Evolutionary conservation across 2,113 vertebrate species (phyloP), one percentile per base, ranked within the genome.

Genomic region (Equus przewalskii): DNA sequence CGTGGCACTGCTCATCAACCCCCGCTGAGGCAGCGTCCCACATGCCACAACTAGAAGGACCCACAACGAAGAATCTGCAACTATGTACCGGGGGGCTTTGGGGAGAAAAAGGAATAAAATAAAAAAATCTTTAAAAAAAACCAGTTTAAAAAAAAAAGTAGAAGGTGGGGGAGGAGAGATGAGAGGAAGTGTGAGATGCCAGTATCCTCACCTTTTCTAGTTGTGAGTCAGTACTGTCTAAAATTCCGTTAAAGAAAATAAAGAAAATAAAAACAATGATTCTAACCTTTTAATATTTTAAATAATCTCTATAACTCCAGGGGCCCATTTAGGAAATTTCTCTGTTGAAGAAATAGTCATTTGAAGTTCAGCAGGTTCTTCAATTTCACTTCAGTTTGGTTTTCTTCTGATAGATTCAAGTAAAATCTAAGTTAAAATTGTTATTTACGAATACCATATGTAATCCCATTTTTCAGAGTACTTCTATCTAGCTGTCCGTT

Each of bases 351-450:
- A 84, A 70, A 90, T 64, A 56, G 1, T 86, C 76, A 73, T 67
- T 65, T 85, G 41, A 69, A 91, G 33, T 41, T 91, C 6, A 92
- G 11, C 62, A 69, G 26, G 81, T 91, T 62, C 44, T 83, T 94
- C 28, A 64, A 28, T 60, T 91, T 81, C 51, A 46, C 51, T 78
- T 54, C 26, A 60, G 10, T 82, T 49, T 79, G 26, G 6, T 78
- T 78, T 83, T 92, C 54, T 72, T 95, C 49, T 73, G 13, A 80
- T 88, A 97, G 89, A 75, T 80, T 65, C 72, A 85, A 72, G 84
- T 92, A 78, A 88, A 83, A 26, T 86, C 24, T 64, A 89, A 89
- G 81, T 86, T 86, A 75, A 56, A 22, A 73, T 80, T 85, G 85
- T 85, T 85, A 62, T 54, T 85, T 92, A 79, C 12, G 67, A 94